Evolutionary conservation across 2,888 invertebrate genomes (phyloP).

Genomic region (Tipula confusa): DNA sequence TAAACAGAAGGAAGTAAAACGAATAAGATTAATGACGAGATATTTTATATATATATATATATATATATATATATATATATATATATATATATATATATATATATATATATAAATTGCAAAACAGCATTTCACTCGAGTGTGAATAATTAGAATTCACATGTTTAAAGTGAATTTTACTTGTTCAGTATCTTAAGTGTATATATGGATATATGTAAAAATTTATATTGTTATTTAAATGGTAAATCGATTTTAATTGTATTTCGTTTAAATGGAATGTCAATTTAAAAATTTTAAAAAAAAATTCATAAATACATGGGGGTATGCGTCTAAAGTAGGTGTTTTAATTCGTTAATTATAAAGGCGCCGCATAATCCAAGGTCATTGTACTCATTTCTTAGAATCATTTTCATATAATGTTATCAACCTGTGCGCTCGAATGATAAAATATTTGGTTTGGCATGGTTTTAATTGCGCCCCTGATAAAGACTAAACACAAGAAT

Average conservation of each 20-base stretch:
- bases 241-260: background rate
- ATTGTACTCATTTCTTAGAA: background rate
- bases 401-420: background rate
- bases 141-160: slow-evolving; percentile 17
- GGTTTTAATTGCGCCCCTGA: background rate
- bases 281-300: background rate
- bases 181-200: background rate
- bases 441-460: background rate
- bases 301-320: too few relatives aligned
- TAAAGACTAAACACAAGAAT: background rate
- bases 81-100: too few relatives aligned
- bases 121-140: background rate
- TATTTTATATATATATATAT: background rate
- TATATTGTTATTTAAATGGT: background rate
- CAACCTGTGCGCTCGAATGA: background rate
- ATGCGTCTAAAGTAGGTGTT: background rate
- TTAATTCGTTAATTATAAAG: background rate
- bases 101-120: background rate
- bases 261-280: background rate
- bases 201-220: background rate
- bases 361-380: background rate
- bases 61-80: too few relatives aligned
- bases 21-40: slow-evolving; percentile 20
- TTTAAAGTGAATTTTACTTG: background rate
- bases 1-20: slow-evolving; percentile 25